phyloP scores from a whole-genome alignment of 1,140 invertebrate species.

The Eupristina koningsbergeri region DNA sequence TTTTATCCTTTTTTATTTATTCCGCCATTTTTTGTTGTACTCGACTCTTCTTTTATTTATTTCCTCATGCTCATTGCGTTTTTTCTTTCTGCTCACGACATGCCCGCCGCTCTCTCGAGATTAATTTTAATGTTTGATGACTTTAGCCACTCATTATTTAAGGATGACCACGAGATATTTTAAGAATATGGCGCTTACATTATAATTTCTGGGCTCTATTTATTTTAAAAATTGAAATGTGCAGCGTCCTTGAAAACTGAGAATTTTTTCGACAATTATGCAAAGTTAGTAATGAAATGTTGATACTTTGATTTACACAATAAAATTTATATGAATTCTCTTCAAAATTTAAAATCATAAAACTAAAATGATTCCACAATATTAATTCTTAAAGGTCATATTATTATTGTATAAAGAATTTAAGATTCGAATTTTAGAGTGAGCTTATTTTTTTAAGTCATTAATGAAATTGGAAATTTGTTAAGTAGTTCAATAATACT shows the following conservation, averaged over 20 bases:
- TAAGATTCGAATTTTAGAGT: too few species aligned
- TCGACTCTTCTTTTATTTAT: too few species aligned
- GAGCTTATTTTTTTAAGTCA: too few species aligned
- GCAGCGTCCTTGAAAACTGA: neutral
- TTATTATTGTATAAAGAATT: too few species aligned
- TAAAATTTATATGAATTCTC: too few species aligned
- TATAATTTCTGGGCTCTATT: conserved; percentile 11
- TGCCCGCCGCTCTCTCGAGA: conserved; percentile 34
- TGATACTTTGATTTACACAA: too few species aligned
- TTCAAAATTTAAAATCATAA: too few species aligned
- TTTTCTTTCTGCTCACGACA: conserved; percentile 15
- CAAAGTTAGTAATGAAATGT: neutral
- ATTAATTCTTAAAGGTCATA: too few species aligned
- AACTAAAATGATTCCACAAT: too few species aligned
- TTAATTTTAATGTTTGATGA: conserved; percentile 50
- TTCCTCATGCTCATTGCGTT: neutral
- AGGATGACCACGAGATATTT: conserved; percentile 14
- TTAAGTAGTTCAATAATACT: too few species aligned
- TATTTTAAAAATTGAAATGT: conserved; percentile 8
- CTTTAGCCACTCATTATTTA: conserved; percentile 48
- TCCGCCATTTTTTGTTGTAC: too few species aligned
- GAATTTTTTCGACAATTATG: neutral
- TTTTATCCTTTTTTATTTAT: neutral
- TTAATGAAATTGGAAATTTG: too few species aligned
- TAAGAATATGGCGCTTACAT: conserved; percentile 4